Base-by-base conservation (phyloP, 2,888 invertebrate genomes). In the Mesodorylaimus sp. region DNA sequence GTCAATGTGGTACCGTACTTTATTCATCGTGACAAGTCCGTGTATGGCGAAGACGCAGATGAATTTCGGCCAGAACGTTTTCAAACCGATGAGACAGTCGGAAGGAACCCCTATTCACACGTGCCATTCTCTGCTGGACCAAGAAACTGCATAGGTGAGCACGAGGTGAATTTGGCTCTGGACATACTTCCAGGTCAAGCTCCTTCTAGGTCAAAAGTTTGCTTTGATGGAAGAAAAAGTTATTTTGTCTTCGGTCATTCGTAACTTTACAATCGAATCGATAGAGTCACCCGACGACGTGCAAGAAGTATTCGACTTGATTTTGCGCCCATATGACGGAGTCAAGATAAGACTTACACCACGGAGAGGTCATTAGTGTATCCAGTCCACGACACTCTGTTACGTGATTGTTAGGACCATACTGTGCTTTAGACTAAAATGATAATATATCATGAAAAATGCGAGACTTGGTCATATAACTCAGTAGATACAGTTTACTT, bases 41-140 rank as follows among this genome's bases (percentile, higher is more conserved):
- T 55, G n/a, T 55, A 56, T 50, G 66, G 60, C 52, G 63, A 67
- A 1, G 61, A 70, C 44, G 68, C 69, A 1, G 62, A 68, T 16
- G 57, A 42, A 28, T 71, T 68, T 57, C 63, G 70, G 51, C 70
- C 71, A 1, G 67, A 69, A 45, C 58, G 70, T 47, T 72, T 71
- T 56, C 53, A 63, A 23, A 60, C 62, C 10, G 68, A 70, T 37
- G 63, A 62, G 39, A n/a, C n/a, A n/a, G n/a, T n/a, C n/a, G n/a
- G n/a, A n/a, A 50, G 60, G 3, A 56, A 61, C 47, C 59, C 61
- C 2, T 62, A 54, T 41, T 54, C 59, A 1, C 61, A 55, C 51
- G 57, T 62, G 36, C 62, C 62, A 19, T 62, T 62, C 54, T 59
- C 60, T 13, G 61, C 60, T 3, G 61, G 61, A 3, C 59, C 61